Evolutionary conservation across 2,113 vertebrate genomes (phyloP).

Genomic region (Phocoena sinus): DNA sequence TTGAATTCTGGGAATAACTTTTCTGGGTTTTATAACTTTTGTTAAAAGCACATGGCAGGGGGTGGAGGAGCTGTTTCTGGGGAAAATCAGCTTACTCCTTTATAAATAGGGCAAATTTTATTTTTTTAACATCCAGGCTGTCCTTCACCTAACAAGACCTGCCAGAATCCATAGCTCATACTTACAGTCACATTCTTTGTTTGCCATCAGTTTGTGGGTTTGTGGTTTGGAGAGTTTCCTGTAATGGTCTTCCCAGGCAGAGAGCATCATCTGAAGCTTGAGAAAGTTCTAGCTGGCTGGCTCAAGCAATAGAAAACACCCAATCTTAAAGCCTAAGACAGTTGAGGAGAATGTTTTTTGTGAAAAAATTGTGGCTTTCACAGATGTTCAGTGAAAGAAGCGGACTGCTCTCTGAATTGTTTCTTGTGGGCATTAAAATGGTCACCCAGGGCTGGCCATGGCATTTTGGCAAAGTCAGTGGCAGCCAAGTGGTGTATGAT

Average conservation of each 20-base stretch:
- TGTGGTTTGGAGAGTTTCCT: conserved; percentile 61
- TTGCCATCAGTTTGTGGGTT: conserved; percentile 48
- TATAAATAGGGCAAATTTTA: conserved; percentile 1
- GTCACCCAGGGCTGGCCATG: neutral
- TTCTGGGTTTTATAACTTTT: conserved; percentile 22
- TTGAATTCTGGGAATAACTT: conserved; percentile 38
- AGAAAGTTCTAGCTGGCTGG: conserved; percentile 28
- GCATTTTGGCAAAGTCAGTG: neutral
- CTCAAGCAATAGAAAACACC: conserved; percentile 15
- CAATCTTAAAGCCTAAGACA: neutral
- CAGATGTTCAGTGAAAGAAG: conserved; percentile 31
- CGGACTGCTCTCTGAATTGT: neutral
- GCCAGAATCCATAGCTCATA: conserved; percentile 8
- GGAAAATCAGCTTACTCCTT: neutral
- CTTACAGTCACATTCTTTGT: conserved; percentile 50
- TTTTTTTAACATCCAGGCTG: conserved; percentile 12
- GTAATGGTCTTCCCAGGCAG: conserved; percentile 51
- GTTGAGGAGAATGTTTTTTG: neutral
- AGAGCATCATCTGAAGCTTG: neutral
- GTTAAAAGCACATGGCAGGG: neutral
- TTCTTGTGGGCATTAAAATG: neutral
- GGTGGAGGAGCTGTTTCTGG: neutral
- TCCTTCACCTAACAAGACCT: conserved; percentile 10
- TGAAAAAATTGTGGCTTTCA: conserved; percentile 30
- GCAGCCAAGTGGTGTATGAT: neutral